These are phyloP conservation scores for Sitophilus oryzae DNA, from an alignment of 1,140 invertebrate genomes.

Conservation along the genomic window DNA sequence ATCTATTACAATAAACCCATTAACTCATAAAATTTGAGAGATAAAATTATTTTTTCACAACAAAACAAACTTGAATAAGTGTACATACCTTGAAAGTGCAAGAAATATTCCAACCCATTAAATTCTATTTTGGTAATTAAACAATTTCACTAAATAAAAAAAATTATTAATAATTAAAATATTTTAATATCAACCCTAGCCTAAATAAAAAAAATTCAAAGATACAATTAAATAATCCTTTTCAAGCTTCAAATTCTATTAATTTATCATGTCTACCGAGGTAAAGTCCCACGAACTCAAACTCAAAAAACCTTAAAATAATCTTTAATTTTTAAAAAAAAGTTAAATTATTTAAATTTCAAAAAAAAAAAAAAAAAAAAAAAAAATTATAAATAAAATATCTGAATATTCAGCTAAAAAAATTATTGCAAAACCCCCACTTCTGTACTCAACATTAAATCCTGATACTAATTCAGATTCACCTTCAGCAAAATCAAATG, in stretches of 20 bases:
- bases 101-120: slow-evolving; percentile 50
- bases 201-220: slow-evolving; percentile 50
- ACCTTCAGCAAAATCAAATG: slow-evolving; percentile 72
- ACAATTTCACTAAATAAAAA: slow-evolving; percentile 42
- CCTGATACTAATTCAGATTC: slow-evolving; percentile 70
- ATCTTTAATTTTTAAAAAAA: slow-evolving; percentile 50
- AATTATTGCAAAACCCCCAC: slow-evolving; percentile 62
- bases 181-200: slow-evolving; percentile 44
- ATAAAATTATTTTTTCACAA: slow-evolving; percentile 46
- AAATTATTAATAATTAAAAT: slow-evolving; percentile 46
- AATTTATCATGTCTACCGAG: slow-evolving; percentile 57
- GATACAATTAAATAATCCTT: slow-evolving; percentile 49
- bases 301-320: slow-evolving; percentile 52
- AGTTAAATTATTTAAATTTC: slow-evolving; percentile 42
- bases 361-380: slow-evolving; percentile 52
- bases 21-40: slow-evolving; percentile 49
- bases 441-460: slow-evolving; percentile 69
- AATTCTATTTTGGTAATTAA: slow-evolving; percentile 51
- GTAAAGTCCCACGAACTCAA: slow-evolving; percentile 52
- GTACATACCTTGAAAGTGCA: slow-evolving; percentile 62
- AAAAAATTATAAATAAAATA: slow-evolving; percentile 61
- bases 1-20: slow-evolving; percentile 50
- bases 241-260: slow-evolving; percentile 55
- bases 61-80: slow-evolving; percentile 56
- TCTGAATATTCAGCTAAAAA: slow-evolving; percentile 65